Percentiles rank a stretch among this genome's conserved stretches.
Evolutionary conservation across 2,113 vertebrate species (phyloP).

Genomic region (Todiramphus saurophagus): DNA sequence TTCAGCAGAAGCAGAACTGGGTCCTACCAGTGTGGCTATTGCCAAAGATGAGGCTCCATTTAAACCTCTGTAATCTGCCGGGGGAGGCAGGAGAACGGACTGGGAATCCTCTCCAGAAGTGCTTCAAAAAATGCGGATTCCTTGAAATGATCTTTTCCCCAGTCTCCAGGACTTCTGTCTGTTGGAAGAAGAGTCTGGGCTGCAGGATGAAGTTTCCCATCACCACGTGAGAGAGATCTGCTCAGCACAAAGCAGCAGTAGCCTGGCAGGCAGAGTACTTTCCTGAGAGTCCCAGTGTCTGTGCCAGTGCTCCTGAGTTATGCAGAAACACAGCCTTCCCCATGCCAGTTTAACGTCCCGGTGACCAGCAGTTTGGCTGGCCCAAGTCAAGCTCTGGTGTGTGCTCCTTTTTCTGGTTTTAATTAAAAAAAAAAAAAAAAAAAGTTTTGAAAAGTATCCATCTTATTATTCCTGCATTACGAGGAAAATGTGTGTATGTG

Average conservation of each 20-base stretch:
- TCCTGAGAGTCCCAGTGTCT: not conserved
- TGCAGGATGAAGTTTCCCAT: not conserved
- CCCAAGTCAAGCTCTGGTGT: constrained; percentile 56
- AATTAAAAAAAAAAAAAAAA: constrained; percentile 51
- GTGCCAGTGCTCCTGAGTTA: not conserved
- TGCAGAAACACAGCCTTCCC: constrained; percentile 47
- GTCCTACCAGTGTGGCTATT: not conserved
- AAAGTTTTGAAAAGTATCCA: constrained; percentile 8
- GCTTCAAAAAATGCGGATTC: not conserved
- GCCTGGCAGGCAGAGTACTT: not conserved
- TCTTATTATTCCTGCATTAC: constrained; percentile 18
- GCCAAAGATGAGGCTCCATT: constrained; percentile 40
- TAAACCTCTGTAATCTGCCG: not conserved
- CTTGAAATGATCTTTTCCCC: not conserved
- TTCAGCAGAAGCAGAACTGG: not conserved
- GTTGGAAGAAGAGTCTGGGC: not conserved
- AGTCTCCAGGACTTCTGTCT: not conserved
- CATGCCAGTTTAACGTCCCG: not conserved
- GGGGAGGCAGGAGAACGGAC: not conserved
- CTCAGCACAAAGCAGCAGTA: constrained; percentile 26
- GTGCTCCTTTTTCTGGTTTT: constrained; percentile 56
- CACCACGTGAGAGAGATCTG: not conserved
- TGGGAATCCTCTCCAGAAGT: not conserved
- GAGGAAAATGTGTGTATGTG: not conserved
- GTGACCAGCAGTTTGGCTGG: constrained; percentile 49